Percentiles rank a stretch among this genome's conserved stretches.
phyloP scores from a whole-genome alignment of 2,888 invertebrate genomes.

The Bellardia bayeri region DNA sequence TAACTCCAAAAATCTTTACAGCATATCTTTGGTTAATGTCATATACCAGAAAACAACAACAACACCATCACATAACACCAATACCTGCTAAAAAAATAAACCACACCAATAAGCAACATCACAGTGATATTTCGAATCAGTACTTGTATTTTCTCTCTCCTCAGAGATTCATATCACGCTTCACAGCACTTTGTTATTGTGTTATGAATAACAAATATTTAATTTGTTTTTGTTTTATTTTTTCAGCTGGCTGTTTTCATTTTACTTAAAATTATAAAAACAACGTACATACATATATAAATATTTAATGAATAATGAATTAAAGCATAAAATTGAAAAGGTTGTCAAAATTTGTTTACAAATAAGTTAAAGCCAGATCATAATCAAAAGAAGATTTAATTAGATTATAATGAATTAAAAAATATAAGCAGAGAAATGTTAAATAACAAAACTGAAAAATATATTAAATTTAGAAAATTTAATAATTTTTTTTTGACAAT shows the following conservation, averaged over 20 bases:
- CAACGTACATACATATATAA: conserved; percentile 14
- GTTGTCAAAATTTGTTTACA: background rate
- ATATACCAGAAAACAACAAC: background rate
- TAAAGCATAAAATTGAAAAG: conserved; percentile 53
- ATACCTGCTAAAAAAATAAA: background rate
- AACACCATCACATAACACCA: too few relatives aligned
- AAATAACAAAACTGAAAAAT: background rate
- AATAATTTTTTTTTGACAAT: too few relatives aligned
- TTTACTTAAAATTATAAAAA: conserved; percentile 25
- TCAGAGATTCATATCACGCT: conserved; percentile 64
- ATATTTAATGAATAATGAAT: conserved; percentile 59
- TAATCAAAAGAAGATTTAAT: conserved; percentile 44
- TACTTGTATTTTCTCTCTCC: background rate
- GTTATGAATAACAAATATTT: conserved; percentile 66
- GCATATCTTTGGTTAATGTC: conserved; percentile 33
- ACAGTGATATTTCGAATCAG: conserved; percentile 1
- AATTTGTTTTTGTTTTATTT: conserved; percentile 35
- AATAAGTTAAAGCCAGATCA: conserved; percentile 31
- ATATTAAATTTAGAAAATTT: too few relatives aligned
- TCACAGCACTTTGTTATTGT: conserved; percentile 58
- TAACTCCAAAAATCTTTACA: conserved; percentile 6
- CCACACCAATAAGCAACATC: background rate
- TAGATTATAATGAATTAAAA: conserved; percentile 30
- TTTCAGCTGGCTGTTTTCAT: background rate
- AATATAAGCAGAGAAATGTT: background rate